Percentiles rank a stretch among this genome's conserved stretches.
Evolutionary conservation across 37 sponge, comb jelly and placozoan genomes (phyloP).

Genomic region (Oscarella lobularis): DNA sequence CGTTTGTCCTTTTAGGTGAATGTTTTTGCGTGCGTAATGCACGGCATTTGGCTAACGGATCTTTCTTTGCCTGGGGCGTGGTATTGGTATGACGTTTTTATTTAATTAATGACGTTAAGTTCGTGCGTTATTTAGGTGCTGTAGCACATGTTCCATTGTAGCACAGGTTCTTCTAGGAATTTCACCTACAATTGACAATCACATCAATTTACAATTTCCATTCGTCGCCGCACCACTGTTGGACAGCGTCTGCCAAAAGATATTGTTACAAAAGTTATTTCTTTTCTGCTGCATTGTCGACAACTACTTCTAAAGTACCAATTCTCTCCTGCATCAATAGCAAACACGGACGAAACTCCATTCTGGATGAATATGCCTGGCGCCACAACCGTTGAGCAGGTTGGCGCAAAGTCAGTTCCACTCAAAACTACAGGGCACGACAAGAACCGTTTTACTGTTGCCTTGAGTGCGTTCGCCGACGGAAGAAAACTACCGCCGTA

Average conservation of each 20-base stretch:
- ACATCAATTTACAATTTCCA: too few species aligned
- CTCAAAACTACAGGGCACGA: slow-evolving; percentile 42
- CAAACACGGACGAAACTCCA: slow-evolving; percentile 46
- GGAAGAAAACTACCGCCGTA: slow-evolving; percentile 34
- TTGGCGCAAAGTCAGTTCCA: slow-evolving; percentile 34
- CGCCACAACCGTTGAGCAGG: slow-evolving; percentile 23
- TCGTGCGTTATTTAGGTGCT: too few species aligned
- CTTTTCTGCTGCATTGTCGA: slow-evolving; percentile 3
- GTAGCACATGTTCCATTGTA: too few species aligned
- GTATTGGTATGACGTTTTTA: too few species aligned
- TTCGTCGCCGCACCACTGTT: slow-evolving; percentile 25
- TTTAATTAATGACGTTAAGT: too few species aligned
- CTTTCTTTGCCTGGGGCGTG: too few species aligned
- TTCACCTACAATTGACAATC: too few species aligned
- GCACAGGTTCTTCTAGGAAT: too few species aligned
- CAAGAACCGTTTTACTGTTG: slow-evolving; percentile 34
- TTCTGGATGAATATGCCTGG: slow-evolving; percentile 56
- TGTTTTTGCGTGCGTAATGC: too few species aligned
- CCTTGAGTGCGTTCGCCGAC: slow-evolving; percentile 36
- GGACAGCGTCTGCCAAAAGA: slow-evolving; percentile 25
- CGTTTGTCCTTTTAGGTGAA: too few species aligned
- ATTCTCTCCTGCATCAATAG: not conserved
- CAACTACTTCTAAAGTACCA: not conserved
- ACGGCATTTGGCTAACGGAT: too few species aligned
- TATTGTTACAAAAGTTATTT: slow-evolving; percentile 23